Base-by-base conservation (phyloP, 2,797 vertebrate species). In the Capromys pilorides region DNA sequence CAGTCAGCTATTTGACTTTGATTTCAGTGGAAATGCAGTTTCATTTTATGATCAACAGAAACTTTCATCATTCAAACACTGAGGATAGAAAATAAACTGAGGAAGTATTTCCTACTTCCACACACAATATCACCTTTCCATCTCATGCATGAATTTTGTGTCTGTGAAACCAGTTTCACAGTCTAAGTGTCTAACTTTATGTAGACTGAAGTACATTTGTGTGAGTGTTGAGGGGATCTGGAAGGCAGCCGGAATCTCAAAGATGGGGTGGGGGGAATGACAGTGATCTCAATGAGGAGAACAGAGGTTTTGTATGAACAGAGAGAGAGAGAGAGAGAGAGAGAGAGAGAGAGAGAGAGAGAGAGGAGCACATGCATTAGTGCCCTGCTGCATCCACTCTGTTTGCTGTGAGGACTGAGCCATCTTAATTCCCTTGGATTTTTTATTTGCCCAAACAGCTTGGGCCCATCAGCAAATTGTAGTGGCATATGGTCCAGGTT, bases 381-480 rank as follows among this genome's bases (percentile, higher is more conserved):
- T 97, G 97, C 97, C 98, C 98, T 97, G 49, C 97, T 97, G 91
- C 97, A 85, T 85, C 96, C 97, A 97, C 98, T 98, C 98, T 98
- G 98, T 98, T 98, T 98, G 96, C 99, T 98, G 98, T 89, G 57
- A 97, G 98, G 99, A 99, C 98, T 99, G 99, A 98, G 98, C 98
- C 98, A 98, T 98, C 97, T 95, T 99, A 99, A 99, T 99, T 99
- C 99, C 98, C 90, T 98, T 94, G 98, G 99, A 99, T 99, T 99
- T 99, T 98, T 98, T 99, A 99, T 99, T 99, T 98, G 98, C 99
- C 98, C 99, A 99, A 99, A 99, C 99, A 99, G 99, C 99, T 99
- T 99, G 99, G 99, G 98, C 99, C 99, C 99, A 99, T 99, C 99
- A 99, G 99, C 99, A 99, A 99, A 99, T 99, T 99, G 99, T 98